phyloP scores from a whole-genome alignment of 2,113 vertebrate genomes.

The Dunckerocampus dactyliophorus region DNA sequence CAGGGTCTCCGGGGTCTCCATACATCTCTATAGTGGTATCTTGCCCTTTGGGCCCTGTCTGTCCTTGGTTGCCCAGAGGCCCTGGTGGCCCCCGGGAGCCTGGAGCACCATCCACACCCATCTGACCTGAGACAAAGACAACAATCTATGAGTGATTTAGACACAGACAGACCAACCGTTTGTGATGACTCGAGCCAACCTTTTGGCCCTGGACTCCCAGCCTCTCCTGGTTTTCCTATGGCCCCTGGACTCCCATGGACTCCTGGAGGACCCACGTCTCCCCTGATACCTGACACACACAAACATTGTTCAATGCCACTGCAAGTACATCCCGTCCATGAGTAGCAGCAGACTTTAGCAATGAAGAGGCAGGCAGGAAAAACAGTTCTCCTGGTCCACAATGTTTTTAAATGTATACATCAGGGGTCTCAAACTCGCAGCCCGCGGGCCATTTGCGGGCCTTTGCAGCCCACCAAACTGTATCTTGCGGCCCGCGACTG shows the following conservation, averaged over 20 bases:
- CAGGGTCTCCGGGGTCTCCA: conserved; percentile 57
- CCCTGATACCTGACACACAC: conserved; percentile 47
- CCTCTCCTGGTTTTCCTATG: conserved; percentile 47
- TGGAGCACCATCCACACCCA: conserved; percentile 29
- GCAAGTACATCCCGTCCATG: too few species aligned
- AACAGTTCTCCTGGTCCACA: too few species aligned
- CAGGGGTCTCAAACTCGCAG: too few species aligned
- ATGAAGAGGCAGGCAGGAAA: not conserved
- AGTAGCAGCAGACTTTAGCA: not conserved
- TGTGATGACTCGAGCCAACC: conserved; percentile 31
- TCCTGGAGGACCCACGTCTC: conserved; percentile 50
- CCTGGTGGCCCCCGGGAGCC: conserved; percentile 51
- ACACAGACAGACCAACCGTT: not conserved
- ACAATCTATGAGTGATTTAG: not conserved
- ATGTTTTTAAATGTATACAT: too few species aligned
- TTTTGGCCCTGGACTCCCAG: conserved; percentile 50
- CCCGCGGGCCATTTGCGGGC: too few species aligned
- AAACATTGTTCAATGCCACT: not conserved
- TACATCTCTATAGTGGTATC: not conserved
- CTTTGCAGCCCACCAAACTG: too few species aligned
- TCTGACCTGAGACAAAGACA: conserved; percentile 43
- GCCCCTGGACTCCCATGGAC: conserved; percentile 43
- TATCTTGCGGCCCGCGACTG: too few species aligned
- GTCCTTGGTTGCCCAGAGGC: conserved; percentile 49
- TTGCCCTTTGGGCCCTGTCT: conserved; percentile 47